Conservation (phyloP, 1,140 invertebrate species). For the Pseudachorutes palmiensis region DNA sequence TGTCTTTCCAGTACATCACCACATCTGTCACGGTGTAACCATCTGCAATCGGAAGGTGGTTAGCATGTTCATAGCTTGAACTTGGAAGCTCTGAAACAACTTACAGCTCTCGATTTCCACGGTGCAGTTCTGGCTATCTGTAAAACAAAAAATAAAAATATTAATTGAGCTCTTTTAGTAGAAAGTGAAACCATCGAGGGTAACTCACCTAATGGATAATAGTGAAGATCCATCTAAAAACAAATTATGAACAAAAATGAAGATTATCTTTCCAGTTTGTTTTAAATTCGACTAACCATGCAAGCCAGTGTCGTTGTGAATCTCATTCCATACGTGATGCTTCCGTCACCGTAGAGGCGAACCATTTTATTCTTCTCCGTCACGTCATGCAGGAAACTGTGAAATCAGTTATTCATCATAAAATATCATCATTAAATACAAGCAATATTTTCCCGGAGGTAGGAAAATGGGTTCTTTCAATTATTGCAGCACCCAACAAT, state of each 20-base stretch:
- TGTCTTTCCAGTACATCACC: slow-evolving; percentile 87
- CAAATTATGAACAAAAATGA: background rate
- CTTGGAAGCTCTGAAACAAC: slow-evolving; percentile 42
- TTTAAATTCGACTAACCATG: slow-evolving; percentile 51
- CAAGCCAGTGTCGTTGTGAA: slow-evolving; percentile 96
- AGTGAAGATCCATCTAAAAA: slow-evolving; percentile 84
- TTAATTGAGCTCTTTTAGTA: background rate
- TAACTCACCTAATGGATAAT: slow-evolving; percentile 68
- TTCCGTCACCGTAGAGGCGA: slow-evolving; percentile 78
- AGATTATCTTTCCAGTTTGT: background rate
- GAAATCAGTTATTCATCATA: background rate
- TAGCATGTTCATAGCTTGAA: background rate
- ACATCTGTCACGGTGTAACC: slow-evolving; percentile 94
- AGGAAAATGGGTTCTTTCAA: too few relatives aligned
- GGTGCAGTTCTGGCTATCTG: slow-evolving; percentile 93
- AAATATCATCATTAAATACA: background rate
- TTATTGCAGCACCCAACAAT: too few relatives aligned
- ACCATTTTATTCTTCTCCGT: slow-evolving; percentile 97
- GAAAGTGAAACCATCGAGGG: background rate
- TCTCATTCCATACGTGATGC: slow-evolving; percentile 94
- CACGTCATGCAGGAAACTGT: slow-evolving; percentile 91
- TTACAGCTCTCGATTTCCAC: slow-evolving; percentile 99
- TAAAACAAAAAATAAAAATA: background rate
- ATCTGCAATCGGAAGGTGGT: slow-evolving; percentile 57
- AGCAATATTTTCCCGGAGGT: background rate